Percentiles rank a stretch among this genome's conserved stretches.
Conservation (phyloP, 1,140 invertebrate genomes). For the Hypothenemus hampei region DNA sequence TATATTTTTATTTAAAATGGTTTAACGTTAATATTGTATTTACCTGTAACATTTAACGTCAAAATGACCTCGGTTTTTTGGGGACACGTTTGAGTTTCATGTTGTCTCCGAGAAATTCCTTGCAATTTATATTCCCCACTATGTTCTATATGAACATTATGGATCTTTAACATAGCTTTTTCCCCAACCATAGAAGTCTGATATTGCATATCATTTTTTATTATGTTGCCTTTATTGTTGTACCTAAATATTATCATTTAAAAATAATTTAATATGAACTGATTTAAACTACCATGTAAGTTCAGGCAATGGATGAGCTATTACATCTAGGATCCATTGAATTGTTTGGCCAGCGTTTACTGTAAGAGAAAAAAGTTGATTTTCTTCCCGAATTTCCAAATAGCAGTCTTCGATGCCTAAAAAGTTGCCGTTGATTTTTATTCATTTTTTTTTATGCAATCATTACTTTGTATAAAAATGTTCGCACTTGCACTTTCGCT, state of each 20-base stretch:
- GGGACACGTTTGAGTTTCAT: constrained; percentile 27
- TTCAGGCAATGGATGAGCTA: constrained; percentile 46
- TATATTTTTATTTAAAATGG: too few species aligned
- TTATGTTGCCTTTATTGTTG: background rate
- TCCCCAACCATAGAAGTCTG: background rate
- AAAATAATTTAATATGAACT: background rate
- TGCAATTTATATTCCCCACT: constrained; percentile 7
- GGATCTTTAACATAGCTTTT: constrained; percentile 9
- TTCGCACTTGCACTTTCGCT: constrained; percentile 35
- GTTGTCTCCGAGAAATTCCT: background rate
- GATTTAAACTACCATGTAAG: constrained; percentile 44
- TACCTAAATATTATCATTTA: constrained; percentile 7
- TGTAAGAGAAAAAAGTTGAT: constrained; percentile 34
- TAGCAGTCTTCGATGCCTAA: constrained; percentile 47
- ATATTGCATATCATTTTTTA: constrained; percentile 12
- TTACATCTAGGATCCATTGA: constrained; percentile 45
- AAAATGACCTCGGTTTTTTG: constrained; percentile 33
- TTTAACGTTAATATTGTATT: background rate
- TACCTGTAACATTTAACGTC: constrained; percentile 11
- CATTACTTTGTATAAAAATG: constrained; percentile 47
- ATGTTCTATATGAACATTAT: constrained; percentile 11
- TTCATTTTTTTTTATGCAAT: background rate
- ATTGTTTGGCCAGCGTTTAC: constrained; percentile 26
- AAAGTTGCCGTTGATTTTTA: constrained; percentile 4
- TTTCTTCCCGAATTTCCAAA: constrained; percentile 46